phyloP scores from a whole-genome alignment of 2,113 vertebrate species.

The Cyprinodon variegatus region DNA sequence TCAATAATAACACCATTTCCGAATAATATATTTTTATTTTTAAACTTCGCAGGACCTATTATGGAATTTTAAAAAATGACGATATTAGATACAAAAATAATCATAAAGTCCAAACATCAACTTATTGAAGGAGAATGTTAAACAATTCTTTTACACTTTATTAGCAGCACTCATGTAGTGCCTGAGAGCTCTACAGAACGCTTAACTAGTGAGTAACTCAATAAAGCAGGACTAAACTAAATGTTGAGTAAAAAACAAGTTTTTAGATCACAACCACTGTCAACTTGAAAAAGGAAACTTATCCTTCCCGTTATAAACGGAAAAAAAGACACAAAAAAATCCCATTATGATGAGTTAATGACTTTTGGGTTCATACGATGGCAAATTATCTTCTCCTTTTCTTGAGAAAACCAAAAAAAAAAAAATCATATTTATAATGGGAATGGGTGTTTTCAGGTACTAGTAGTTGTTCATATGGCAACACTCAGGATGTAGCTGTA shows the following conservation, averaged over 20 bases:
- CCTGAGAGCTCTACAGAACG: neutral
- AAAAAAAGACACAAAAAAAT: neutral
- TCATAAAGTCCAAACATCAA: slow-evolving; percentile 12
- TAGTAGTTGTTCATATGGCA: neutral
- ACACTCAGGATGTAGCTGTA: slow-evolving; percentile 10
- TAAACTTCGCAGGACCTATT: neutral
- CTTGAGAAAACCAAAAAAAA: neutral
- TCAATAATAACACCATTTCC: neutral
- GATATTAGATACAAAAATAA: neutral
- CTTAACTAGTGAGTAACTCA: neutral
- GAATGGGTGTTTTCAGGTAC: neutral
- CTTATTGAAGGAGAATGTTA: neutral
- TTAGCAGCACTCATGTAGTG: no score
- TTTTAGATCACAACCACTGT: neutral
- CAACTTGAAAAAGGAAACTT: neutral
- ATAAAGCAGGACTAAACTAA: neutral
- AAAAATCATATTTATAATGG: neutral
- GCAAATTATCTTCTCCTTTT: neutral
- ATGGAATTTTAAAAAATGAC: slow-evolving; percentile 12
- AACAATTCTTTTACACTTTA: neutral
- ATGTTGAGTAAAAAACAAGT: neutral
- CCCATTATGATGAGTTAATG: neutral
- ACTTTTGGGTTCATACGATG: neutral
- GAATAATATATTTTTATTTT: slow-evolving; percentile 41
- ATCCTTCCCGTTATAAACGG: neutral